Evolutionary conservation across 2,888 invertebrate species (phyloP), one percentile per base, ranked within the genome.

Genomic region (Microctonus hyperodae): DNA sequence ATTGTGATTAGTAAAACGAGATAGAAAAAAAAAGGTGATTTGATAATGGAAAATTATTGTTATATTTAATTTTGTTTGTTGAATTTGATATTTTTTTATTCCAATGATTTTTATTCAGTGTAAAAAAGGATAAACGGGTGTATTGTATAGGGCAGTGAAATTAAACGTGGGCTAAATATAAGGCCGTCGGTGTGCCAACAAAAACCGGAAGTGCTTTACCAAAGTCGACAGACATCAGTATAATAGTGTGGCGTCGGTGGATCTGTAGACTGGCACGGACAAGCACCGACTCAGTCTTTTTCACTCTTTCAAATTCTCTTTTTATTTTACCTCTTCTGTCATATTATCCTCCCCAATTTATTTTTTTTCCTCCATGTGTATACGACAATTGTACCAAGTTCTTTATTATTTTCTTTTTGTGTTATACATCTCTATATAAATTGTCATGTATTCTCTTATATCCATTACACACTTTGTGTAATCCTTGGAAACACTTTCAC

Each of bases 191-290:
- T 66, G 56, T 66, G 56, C 48, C 7, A 20, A 44, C 7, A 44
- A 16, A 44, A 44, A 50, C 35, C 33, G 56, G 25, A 48, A 61
- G 66, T 67, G 44, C 56, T 66, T 66, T 28, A 48, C 20, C n/a
- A 16, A 62, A 53, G 25, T 56, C 20, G 44, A 44, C 31, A 55
- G 33, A 56, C 6, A 55, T 37, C n/a, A 28, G 48, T 48, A 33
- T 33, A 55, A 55, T 31, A 55, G 55, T 16, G 44, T 16, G 44
- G 44, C 44, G 48, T 59, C 44, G 28, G 59, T 44, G 59, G 28
- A 59, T 44, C 28, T 28, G 62, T 28, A 64, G 72, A 68, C 71
- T 69, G 72, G 71, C 65, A 72, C 72, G 70, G 65, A 59, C 65
- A 64, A 70, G 69, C 65, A 72, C 72, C 67, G 66, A 2, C 11